Percentiles rank a stretch among this genome's conserved stretches.
Conservation (phyloP, 2,797 vertebrate species). For the Natrix natrix region DNA sequence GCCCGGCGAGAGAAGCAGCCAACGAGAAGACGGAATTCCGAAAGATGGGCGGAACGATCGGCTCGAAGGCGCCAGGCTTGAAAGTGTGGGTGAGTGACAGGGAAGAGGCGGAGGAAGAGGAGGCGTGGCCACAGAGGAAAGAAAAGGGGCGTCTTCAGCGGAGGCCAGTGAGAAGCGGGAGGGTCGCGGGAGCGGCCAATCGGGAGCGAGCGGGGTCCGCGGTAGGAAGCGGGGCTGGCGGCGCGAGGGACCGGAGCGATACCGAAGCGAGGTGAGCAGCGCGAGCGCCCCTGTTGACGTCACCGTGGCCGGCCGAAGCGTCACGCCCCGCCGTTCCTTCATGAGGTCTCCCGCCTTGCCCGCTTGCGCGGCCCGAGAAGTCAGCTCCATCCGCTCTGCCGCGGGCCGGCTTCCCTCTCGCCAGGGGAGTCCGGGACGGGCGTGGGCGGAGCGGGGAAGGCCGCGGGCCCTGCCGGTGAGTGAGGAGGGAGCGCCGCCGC, state of each 20-base stretch:
- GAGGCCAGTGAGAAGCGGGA: neutral
- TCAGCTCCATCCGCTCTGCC: neutral
- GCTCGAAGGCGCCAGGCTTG: slow-evolving; percentile 22
- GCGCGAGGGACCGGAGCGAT: neutral
- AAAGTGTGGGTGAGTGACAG: slow-evolving; percentile 21
- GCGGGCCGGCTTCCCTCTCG: neutral
- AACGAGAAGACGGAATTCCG: neutral
- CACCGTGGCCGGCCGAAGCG: neutral
- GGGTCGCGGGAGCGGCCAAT: neutral
- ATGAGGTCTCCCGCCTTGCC: neutral
- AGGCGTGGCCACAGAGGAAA: neutral
- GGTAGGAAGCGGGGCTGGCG: neutral
- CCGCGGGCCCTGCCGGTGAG: neutral
- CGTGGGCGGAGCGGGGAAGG: neutral
- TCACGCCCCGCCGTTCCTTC: neutral
- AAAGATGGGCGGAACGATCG: neutral
- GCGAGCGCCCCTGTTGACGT: no score
- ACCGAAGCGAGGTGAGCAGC: neutral
- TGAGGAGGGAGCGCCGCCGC: neutral
- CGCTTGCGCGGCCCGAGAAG: neutral
- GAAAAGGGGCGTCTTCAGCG: neutral
- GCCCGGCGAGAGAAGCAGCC: neutral
- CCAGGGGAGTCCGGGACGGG: neutral
- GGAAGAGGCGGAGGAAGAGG: neutral
- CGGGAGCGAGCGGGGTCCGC: neutral